Conservation (phyloP, 2,888 invertebrate species). For the Leptopterna dolabrata region DNA sequence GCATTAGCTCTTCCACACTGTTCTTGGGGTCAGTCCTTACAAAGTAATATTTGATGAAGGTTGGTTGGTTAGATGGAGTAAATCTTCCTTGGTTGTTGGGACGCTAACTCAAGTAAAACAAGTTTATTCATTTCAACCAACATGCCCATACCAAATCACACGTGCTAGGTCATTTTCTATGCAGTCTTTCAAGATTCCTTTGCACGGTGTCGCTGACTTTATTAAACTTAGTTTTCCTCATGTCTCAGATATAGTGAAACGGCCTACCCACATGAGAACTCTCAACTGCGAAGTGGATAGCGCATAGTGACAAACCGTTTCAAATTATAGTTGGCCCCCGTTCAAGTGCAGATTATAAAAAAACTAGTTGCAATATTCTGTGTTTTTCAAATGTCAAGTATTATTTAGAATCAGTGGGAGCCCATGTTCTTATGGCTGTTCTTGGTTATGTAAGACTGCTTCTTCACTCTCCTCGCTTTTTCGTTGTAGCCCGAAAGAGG, state of each 20-base stretch:
- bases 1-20: no score
- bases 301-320: background rate
- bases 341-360: background rate
- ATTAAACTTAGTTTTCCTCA: background rate
- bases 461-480: no score
- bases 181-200: background rate
- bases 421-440: no score
- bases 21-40: no score
- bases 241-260: background rate
- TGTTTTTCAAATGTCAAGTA: no score
- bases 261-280: background rate
- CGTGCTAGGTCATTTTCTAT: background rate
- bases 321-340: background rate
- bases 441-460: no score
- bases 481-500: no score
- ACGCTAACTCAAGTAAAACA: background rate
- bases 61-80: no score
- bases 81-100: no score
- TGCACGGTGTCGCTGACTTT: background rate
- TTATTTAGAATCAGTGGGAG: no score
- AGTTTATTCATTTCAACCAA: background rate
- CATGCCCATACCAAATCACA: background rate
- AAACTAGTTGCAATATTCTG: no score
- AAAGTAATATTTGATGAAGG: no score
- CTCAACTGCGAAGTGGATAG: background rate